A percentile compares a stretch with the other conserved stretches of the same genome.
Evolutionary conservation across 2,797 vertebrate genomes (phyloP).

Genomic region (Strix occidentalis): DNA sequence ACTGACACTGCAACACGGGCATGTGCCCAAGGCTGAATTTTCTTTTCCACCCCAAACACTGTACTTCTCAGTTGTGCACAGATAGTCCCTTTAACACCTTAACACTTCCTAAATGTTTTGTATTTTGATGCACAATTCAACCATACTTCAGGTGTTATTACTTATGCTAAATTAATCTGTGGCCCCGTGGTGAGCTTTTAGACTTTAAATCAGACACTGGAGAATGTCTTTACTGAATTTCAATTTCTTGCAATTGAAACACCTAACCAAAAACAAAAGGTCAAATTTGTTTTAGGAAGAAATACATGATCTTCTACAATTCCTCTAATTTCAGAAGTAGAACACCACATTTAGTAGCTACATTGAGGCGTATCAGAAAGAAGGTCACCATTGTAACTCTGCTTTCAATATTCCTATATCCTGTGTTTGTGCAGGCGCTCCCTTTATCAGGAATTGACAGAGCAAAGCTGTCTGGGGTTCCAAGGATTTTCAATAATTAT

Average conservation of each 20-base stretch:
- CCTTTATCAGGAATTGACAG: neutral
- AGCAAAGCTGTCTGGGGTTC: neutral
- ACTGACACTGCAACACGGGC: neutral
- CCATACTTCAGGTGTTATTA: neutral
- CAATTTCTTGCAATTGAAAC: neutral
- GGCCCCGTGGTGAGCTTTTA: accelerated
- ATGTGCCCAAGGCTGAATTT: neutral
- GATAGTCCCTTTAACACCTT: neutral
- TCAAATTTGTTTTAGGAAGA: neutral
- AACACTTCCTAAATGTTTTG: neutral
- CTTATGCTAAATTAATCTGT: neutral
- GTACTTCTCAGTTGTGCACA: neutral
- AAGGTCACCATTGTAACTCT: neutral
- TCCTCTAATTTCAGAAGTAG: neutral
- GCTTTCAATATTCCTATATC: neutral
- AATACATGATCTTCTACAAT: neutral
- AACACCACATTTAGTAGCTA: neutral
- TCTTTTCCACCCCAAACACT: neutral
- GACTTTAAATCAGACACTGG: neutral
- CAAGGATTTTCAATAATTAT: neutral
- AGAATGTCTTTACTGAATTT: neutral
- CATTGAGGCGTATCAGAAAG: neutral
- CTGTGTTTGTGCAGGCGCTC: neutral
- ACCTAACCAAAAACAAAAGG: neutral
- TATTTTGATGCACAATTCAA: neutral